Evolutionary conservation across 2,888 invertebrate species (phyloP), one percentile per base, ranked within the genome.

Genomic region (Mythimna loreyi): DNA sequence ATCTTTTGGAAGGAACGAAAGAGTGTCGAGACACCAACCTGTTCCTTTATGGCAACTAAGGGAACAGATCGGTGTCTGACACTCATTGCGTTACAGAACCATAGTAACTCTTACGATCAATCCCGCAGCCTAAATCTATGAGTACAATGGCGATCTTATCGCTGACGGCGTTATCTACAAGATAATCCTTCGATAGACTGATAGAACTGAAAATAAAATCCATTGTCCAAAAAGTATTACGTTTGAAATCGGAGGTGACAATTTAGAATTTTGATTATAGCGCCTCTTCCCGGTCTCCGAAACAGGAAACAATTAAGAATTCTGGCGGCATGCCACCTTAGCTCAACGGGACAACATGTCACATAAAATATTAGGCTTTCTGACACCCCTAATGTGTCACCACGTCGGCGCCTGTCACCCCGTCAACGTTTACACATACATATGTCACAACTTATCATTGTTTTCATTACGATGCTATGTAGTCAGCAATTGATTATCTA

Each of bases 371-470:
- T 78, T 73, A 63, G 53, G 50, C 33, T 47, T 63, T 57, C 53
- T 47, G 82, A 66, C 77, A 81, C 52, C 81, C 81, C 81, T 82
- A 74, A 56, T 56, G 25, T 72, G 8, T 52, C 67, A 56, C 50
- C 53, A 72, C 50, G 55, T 75, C 66, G 64, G 65, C 68, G 76
- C 69, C 60, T 76, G 77, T 70, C 75, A 68, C 50, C 59, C 62
- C 72, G 80, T 81, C 85, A 70, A 62, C 67, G 66, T 45, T 78
- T 80, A 82, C 77, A 84, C 79, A 80, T 74, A 80, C 80, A 78
- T 78, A 76, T 81, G 83, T 80, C 80, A 80, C 61, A 70, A 72
- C 77, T 68, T 77, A 75, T 82, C 78, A 81, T 74, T 77, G 76
- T 78, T 80, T 67, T 78, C 77, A 78, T 78, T 84, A 77, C 67